A percentile compares a stretch with the other conserved stretches of the same genome.
These are phyloP conservation scores for Alloscopus bannaensis DNA, from an alignment of 2,888 invertebrate species.

Conservation along the genomic window DNA sequence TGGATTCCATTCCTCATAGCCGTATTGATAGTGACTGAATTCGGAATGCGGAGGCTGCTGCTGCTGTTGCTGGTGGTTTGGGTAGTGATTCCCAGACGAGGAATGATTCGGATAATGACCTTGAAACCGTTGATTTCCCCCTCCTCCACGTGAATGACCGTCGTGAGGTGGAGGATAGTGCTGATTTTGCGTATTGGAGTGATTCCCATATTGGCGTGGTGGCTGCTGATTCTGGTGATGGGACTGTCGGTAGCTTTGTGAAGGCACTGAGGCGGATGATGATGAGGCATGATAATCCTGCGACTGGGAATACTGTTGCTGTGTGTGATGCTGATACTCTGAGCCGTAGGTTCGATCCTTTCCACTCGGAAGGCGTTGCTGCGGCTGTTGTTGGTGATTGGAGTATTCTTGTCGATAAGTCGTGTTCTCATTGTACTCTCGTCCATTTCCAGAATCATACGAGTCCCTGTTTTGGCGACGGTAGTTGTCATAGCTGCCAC, in stretches of 20 bases:
- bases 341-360: constrained; percentile 37
- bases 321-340: constrained; percentile 33
- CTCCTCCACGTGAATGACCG: constrained; percentile 2
- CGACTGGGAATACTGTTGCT: constrained; percentile 37
- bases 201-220: constrained; percentile 20
- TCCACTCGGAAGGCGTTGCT: constrained; percentile 17
- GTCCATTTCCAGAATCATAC: constrained; percentile 19
- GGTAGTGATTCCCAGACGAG: constrained; percentile 13
- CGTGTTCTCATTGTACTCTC: constrained; percentile 21
- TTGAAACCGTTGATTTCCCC: not conserved
- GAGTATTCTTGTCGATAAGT: constrained; percentile 29
- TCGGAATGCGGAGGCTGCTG: not conserved
- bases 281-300: constrained; percentile 49
- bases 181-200: constrained; percentile 35
- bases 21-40: constrained; percentile 55
- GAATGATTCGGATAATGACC: constrained; percentile 39
- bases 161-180: constrained; percentile 12
- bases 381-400: constrained; percentile 28
- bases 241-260: constrained; percentile 33
- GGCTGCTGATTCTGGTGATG: constrained; percentile 25
- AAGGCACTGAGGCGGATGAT: constrained; percentile 58
- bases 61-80: constrained; percentile 6
- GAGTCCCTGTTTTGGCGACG: constrained; percentile 21
- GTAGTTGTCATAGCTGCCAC: constrained; percentile 22
- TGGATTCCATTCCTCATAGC: constrained; percentile 56